These are phyloP conservation scores for Microctenopoma steveboyesi DNA, from an alignment of 2,797 vertebrate genomes.

Conservation along the genomic window DNA sequence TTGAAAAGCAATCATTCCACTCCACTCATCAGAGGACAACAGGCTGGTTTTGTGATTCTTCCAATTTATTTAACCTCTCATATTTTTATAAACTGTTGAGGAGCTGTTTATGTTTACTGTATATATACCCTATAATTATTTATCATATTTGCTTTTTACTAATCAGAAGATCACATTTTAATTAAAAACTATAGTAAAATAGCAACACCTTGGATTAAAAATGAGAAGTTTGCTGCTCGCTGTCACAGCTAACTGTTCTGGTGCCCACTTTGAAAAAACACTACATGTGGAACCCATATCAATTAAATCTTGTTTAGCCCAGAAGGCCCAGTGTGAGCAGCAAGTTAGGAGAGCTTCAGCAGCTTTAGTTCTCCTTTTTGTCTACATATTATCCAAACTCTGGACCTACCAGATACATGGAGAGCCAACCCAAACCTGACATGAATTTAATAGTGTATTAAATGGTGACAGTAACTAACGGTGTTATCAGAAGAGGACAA, in stretches of 20 bases:
- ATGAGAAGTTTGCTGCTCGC: too few species aligned
- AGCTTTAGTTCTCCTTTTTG: too few species aligned
- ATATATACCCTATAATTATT: background rate
- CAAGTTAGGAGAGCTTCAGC: too few species aligned
- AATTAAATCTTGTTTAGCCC: too few species aligned
- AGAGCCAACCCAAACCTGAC: too few species aligned
- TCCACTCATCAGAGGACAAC: conserved; percentile 21
- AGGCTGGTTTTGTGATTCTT: conserved; percentile 22
- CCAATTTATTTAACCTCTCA: conserved; percentile 24
- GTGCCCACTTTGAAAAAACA: background rate
- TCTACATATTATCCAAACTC: too few species aligned
- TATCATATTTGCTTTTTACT: background rate
- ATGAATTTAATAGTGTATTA: too few species aligned
- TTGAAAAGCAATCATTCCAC: conserved; percentile 35
- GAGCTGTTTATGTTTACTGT: background rate
- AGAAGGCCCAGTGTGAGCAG: too few species aligned
- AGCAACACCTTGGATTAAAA: background rate
- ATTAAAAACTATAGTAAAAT: background rate
- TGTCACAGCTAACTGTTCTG: background rate
- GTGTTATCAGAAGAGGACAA: too few species aligned
- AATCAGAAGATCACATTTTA: background rate
- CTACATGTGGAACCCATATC: too few species aligned
- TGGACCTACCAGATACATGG: too few species aligned
- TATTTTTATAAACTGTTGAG: conserved; percentile 18
- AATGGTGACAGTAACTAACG: too few species aligned